A percentile compares a stretch with the other conserved stretches of the same genome.
phyloP scores from a whole-genome alignment of 2,113 vertebrate species.

The Onychostoma macrolepis region DNA sequence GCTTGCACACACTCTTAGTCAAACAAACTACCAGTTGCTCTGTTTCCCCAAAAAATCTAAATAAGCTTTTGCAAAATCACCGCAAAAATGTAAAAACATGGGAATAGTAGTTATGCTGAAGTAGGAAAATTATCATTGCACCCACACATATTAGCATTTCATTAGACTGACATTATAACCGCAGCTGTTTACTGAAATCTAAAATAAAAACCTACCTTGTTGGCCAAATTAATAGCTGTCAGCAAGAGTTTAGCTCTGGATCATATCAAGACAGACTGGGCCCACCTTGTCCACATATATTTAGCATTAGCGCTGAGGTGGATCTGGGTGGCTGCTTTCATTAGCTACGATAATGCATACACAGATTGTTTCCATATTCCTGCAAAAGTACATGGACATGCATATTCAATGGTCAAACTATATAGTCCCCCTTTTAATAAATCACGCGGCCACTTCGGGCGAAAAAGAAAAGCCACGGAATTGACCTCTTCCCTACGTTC shows the following conservation, averaged over 20 bases:
- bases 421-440: slow-evolving; percentile 38
- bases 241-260: slow-evolving; percentile 45
- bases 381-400: slow-evolving; percentile 56
- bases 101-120: background rate
- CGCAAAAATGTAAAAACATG: background rate
- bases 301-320: slow-evolving; percentile 46
- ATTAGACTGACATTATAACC: slow-evolving; percentile 33
- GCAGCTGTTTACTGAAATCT: slow-evolving; percentile 28
- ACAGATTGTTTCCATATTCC: slow-evolving; percentile 55
- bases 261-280: slow-evolving; percentile 30
- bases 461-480: slow-evolving; percentile 18
- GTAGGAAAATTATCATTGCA: background rate
- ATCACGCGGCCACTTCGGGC: slow-evolving; percentile 28
- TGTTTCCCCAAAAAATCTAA: background rate
- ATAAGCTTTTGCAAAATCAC: background rate
- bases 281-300: slow-evolving; percentile 25
- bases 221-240: slow-evolving; percentile 40
- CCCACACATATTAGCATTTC: slow-evolving; percentile 36
- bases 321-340: slow-evolving; percentile 56
- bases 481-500: slow-evolving; percentile 56
- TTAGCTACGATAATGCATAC: slow-evolving; percentile 46
- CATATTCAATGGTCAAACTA: slow-evolving; percentile 62
- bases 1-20: background rate
- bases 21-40: slow-evolving; percentile 4
- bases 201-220: slow-evolving; percentile 25